Evolutionary conservation across 2,113 vertebrate species (phyloP), one percentile per base, ranked within the genome.

Genomic region (Glaucomys volans): DNA sequence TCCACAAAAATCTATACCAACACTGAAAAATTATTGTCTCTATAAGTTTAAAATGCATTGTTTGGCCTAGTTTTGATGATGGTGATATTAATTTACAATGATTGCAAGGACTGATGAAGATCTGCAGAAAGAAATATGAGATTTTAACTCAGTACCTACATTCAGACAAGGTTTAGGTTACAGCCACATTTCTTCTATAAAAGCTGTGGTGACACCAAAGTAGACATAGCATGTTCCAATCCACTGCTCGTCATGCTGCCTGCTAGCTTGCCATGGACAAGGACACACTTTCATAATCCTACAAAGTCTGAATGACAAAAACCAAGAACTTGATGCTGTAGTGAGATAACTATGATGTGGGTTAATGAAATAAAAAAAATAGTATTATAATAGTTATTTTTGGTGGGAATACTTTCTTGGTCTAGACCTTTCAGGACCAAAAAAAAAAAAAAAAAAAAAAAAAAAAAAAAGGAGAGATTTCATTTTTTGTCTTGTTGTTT

Each of bases 21-120:
- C 22, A 32, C 16, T 93, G 32, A 79, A 76, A 40, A 93, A 62
- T 91, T 83, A 69, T 40, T 84, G 0, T 83, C 28, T 66, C 44
- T 92, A 16, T 84, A 62, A 74, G 13, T 91, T 37, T 95, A 80
- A 96, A 94, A 50, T 26, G 2, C 47, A 1, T 50, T 81, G n/a
- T 87, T 85, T 87, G 59, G 67, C 1, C 20, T 92, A 66, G 0
- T 76, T 84, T 91, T 96, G 52, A 26, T 93, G 28, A 72, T 84
- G 20, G 54, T 76, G 37, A 87, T 74, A 92, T 67, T 96, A 6
- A 87, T 93, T 89, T 44, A 93, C 42, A 66, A 2, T 74, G 50
- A 83, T 93, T 89, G 3, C 9, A 94, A 79, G 7, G 66, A 37
- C 5, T 87, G 18, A 57, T 59, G 16, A 74, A 71, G 8, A 77